These are phyloP conservation scores for Diplogasteroides magnus DNA, from an alignment of 1,140 invertebrate genomes.

Conservation along the genomic window DNA sequence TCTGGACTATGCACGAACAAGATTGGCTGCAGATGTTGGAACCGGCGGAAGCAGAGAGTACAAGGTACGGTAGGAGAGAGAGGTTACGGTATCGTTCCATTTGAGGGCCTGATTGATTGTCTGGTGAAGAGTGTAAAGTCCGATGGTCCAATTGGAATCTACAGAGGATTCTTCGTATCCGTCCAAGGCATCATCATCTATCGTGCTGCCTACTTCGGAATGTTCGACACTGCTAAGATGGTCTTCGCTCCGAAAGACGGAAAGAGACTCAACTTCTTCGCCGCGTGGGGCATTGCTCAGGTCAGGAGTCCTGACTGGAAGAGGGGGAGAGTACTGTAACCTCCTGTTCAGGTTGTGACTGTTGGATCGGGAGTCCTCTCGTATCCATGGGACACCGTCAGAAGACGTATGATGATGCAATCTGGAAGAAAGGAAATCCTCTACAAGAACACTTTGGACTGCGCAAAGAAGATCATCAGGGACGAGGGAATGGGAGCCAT, in stretches of 20 bases:
- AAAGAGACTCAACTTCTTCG: conserved; percentile 56
- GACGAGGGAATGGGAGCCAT: no score
- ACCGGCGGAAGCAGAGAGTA: conserved; percentile 54
- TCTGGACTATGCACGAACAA: conserved; percentile 57
- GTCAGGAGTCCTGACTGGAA: no score
- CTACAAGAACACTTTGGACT: no score
- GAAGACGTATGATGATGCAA: no score
- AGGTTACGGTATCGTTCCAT: neutral
- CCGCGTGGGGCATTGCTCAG: conserved; percentile 56
- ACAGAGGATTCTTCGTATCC: conserved; percentile 57
- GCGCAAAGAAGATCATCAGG: no score
- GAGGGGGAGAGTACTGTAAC: neutral
- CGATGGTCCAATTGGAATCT: conserved; percentile 56
- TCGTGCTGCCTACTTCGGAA: conserved; percentile 57
- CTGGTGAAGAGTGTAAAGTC: conserved; percentile 56
- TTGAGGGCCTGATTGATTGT: conserved; percentile 53
- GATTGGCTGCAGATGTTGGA: conserved; percentile 56
- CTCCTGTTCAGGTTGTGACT: conserved; percentile 56
- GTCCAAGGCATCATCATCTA: conserved; percentile 59
- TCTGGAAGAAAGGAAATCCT: no score
- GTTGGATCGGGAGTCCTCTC: conserved; percentile 61
- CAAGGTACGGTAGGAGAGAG: conserved; percentile 30
- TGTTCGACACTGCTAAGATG: conserved; percentile 57
- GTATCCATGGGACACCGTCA: no score
- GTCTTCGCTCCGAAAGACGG: conserved; percentile 49